phyloP scores from a whole-genome alignment of 2,888 invertebrate genomes.

The Agrenia bidenticulata region DNA sequence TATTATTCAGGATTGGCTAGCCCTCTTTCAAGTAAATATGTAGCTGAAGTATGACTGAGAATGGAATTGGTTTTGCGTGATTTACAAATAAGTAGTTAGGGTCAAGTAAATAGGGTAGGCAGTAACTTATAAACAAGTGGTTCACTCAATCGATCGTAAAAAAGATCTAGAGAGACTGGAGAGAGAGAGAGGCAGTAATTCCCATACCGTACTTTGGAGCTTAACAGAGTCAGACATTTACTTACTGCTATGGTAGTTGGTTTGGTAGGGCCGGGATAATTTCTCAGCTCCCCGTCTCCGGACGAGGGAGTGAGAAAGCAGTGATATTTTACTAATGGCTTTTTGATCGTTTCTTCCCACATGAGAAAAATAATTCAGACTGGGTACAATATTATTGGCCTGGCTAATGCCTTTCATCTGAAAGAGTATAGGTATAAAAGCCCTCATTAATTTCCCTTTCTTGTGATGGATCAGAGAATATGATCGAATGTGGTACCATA shows the following conservation, averaged over 20 bases:
- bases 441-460: constrained; percentile 15
- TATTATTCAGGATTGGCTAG: not conserved
- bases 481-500: not conserved
- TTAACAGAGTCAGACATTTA: too few species aligned
- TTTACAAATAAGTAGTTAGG: constrained; percentile 8
- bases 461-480: constrained; percentile 4
- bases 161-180: too few species aligned
- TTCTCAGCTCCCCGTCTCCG: constrained; percentile 6
- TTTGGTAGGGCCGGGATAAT: not conserved
- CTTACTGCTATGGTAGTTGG: too few species aligned
- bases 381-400: not conserved
- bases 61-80: not conserved
- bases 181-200: too few species aligned
- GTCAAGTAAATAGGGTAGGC: constrained; percentile 7
- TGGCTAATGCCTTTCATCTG: not conserved
- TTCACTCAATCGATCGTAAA: too few species aligned
- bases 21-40: not conserved
- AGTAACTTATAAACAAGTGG: not conserved
- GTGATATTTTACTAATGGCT: constrained; percentile 18
- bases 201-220: too few species aligned
- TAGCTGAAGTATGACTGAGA: not conserved
- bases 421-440: not conserved
- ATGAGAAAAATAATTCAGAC: constrained; percentile 8
- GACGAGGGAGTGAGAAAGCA: constrained; percentile 10
- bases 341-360: constrained; percentile 27